Base-by-base conservation (phyloP, 64 coral and sea anemone genomes). In the Orbicella faveolata region DNA sequence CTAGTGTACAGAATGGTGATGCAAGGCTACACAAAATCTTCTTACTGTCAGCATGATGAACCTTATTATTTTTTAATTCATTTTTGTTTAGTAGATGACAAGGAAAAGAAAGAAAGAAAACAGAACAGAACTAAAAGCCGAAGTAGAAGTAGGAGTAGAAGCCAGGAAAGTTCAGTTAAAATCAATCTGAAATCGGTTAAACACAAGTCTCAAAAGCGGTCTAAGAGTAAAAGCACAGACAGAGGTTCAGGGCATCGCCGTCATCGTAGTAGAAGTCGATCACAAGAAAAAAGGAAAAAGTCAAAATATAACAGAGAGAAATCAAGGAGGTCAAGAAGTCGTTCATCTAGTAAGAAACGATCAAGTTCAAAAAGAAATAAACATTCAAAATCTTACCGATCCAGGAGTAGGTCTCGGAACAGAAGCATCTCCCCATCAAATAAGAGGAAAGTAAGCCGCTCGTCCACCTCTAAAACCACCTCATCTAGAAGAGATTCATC, bases 181-280 rank as follows among this genome's bases (percentile, higher is more conserved):
- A 30, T 30, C 30, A 30, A 30, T 30, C 30, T 30, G 30, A 30
- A 30, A 30, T 30, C 30, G 30, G 30, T 52, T 21, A 85, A 85
- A 18, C 65, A 14, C 12, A 52, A 72, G 65, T 23, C 23, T 52
- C n/a, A 5, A 48, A 85, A 26, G 65, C 39, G 11, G 25, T 85
- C 82, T 7, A 72, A 65, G 14, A 85, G 82, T 85, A 70, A 35
- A 85, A 85, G 82, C 65, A 85, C 37, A 44, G 82, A 81, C 13
- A 85, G 65, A 66, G 37, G 16, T 73, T 72, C 36, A 26, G 37
- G 39, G 23, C 82, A 15, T 30, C 36, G 23, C 26, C 39, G 12
- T 72, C 36, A 13, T 53, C 65, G 15, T 41, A 52, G 63, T 53
- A 85, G 82, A 52, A 85, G 65, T 73, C 51, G 37, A 70, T 85